Percentiles rank a stretch among this genome's conserved stretches.
These are phyloP conservation scores for Aselliscus stoliczkanus DNA, from an alignment of 2,797 vertebrate species.

Conservation along the genomic window DNA sequence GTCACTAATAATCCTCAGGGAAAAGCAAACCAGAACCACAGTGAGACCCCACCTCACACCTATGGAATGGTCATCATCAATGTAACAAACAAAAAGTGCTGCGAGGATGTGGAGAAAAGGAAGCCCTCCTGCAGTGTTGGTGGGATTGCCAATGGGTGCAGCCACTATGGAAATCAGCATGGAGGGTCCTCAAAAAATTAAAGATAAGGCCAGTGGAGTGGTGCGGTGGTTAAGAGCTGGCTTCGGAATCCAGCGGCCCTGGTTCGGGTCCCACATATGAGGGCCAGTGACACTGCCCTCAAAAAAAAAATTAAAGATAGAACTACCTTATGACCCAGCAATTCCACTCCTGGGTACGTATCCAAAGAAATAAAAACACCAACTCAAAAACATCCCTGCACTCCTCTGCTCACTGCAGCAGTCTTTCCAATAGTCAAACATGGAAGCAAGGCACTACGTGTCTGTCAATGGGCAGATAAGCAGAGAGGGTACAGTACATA, in stretches of 20 bases:
- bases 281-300: no score
- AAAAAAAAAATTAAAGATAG: neutral
- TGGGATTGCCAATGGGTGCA: neutral
- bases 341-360: neutral
- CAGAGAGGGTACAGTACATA: neutral
- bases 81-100: no score
- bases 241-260: no score
- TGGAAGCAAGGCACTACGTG: no score
- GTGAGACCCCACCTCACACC: neutral
- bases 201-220: no score
- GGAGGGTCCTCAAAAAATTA: neutral
- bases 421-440: neutral
- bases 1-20: neutral
- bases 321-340: neutral
- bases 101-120: neutral
- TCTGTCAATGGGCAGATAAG: neutral
- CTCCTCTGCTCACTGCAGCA: neutral
- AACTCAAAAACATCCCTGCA: no score
- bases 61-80: neutral
- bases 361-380: neutral
- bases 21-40: neutral
- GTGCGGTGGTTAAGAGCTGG: no score
- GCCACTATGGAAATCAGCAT: neutral
- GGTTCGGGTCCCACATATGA: no score
- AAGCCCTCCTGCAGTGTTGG: neutral